Base-by-base conservation (phyloP, 2,888 invertebrate genomes). In the Lasioglossum lativentre region DNA sequence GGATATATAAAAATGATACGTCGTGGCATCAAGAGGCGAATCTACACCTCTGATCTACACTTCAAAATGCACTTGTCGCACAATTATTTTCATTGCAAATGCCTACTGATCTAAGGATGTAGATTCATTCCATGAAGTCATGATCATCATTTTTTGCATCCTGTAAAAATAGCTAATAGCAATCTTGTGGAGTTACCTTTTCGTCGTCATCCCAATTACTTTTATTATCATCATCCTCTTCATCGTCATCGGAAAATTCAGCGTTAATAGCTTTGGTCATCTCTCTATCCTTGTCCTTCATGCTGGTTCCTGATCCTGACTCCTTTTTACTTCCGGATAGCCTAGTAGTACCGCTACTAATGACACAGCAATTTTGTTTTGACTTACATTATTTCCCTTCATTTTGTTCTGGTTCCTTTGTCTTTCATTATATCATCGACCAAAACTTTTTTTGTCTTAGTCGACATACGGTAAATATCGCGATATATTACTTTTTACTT, bases 281-380 rank as follows among this genome's bases (percentile, higher is more conserved):
- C 90, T 93, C 93, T 94, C 94, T 94, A 93, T 95, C 94, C 94
- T 94, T 94, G 93, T 94, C 94, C 93, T 95, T 95, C 91, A 94
- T 92, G 92, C 93, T 94, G 91, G 92, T 91, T 82, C 93, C 91
- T 71, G 94, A 92, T 90, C 93, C 94, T 77, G 94, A 90, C 88
- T 94, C 94, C 94, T 95, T 94, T 94, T 95, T 95, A 94, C 94
- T 94, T 92, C 94, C 94, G 92, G 94, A 92, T 91, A 94, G 93
- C 93, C 94, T 95, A 94, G 93, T 92, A 90, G 94, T 94, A 93
- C 94, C 94, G 93, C 94, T 94, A 93, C 94, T 94, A 94, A 93
- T 93, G 93, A 94, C 93, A 94, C 93, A 94, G 92, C 94, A 94
- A 94, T 94, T 92, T 92, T 92, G 91, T 93, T 92, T 93, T 94